Evolutionary conservation across 2,888 invertebrate species (phyloP).

Genomic region (Harmothoe impar): DNA sequence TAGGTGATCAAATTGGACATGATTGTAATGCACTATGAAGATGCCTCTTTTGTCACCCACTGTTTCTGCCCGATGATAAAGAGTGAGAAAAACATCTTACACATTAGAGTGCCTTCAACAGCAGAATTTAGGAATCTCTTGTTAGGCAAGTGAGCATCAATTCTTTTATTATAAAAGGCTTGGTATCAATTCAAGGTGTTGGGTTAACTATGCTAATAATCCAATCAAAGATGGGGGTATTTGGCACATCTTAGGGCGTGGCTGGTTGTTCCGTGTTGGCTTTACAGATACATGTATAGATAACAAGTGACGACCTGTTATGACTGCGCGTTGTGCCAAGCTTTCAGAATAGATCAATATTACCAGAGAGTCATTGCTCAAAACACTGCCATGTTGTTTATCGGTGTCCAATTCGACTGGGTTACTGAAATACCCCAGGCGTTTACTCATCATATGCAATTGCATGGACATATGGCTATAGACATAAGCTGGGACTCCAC

Average conservation of each 20-base stretch:
- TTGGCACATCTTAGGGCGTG: background rate
- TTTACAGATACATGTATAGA: background rate
- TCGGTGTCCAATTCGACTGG: slow-evolving; percentile 9
- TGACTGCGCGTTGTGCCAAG: slow-evolving; percentile 33
- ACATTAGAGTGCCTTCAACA: slow-evolving; percentile 36
- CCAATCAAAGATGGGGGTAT: no score
- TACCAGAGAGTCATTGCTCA: slow-evolving; percentile 56
- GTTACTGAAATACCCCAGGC: background rate
- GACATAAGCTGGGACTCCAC: no score
- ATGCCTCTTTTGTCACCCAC: no score
- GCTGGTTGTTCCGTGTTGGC: background rate
- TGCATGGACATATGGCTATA: slow-evolving; percentile 36
- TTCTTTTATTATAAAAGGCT: background rate
- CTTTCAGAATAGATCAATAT: slow-evolving; percentile 7
- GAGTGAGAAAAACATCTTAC: background rate
- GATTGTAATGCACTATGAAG: no score
- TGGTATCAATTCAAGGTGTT: background rate
- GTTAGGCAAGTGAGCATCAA: background rate
- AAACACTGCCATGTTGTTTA: slow-evolving; percentile 47
- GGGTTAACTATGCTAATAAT: no score
- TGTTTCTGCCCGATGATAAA: background rate
- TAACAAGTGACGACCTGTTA: background rate
- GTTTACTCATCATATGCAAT: slow-evolving; percentile 52
- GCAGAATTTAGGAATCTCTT: background rate
- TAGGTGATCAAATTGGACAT: no score